Conservation (phyloP, 2,797 vertebrate species). For the Thamnophis elegans region DNA sequence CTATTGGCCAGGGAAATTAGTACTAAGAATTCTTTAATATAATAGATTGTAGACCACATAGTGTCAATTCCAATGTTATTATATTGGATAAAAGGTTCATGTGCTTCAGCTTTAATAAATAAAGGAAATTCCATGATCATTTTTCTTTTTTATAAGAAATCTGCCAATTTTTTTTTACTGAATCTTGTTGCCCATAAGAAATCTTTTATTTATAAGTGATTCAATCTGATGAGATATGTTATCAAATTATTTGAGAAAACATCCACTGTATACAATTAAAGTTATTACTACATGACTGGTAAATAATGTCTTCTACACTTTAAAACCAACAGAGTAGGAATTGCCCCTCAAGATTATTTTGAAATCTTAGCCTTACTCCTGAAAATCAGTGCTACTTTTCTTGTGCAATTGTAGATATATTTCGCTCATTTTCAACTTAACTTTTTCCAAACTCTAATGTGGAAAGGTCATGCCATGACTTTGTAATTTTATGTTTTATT, state of each 20-base stretch:
- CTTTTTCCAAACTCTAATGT: constrained; percentile 27
- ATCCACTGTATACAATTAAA: background rate
- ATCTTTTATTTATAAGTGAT: background rate
- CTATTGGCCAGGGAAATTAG: background rate
- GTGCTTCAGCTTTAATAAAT: background rate
- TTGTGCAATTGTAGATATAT: background rate
- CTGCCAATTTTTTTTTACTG: background rate
- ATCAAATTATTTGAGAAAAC: background rate
- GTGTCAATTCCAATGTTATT: background rate
- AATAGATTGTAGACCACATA: background rate
- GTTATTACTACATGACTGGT: background rate
- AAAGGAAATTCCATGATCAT: background rate
- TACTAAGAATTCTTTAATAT: background rate
- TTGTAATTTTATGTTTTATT: constrained; percentile 25
- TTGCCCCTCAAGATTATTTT: background rate
- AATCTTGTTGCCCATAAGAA: background rate
- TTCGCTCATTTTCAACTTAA: constrained; percentile 5
- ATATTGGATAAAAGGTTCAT: background rate
- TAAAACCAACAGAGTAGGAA: background rate
- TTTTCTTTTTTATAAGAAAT: background rate
- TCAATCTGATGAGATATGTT: background rate
- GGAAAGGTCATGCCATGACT: background rate
- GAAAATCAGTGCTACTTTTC: background rate
- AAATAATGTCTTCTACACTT: background rate
- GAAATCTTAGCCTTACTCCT: background rate